Conservation (phyloP, 2,888 invertebrate genomes). For the Ormyrus rosae region DNA sequence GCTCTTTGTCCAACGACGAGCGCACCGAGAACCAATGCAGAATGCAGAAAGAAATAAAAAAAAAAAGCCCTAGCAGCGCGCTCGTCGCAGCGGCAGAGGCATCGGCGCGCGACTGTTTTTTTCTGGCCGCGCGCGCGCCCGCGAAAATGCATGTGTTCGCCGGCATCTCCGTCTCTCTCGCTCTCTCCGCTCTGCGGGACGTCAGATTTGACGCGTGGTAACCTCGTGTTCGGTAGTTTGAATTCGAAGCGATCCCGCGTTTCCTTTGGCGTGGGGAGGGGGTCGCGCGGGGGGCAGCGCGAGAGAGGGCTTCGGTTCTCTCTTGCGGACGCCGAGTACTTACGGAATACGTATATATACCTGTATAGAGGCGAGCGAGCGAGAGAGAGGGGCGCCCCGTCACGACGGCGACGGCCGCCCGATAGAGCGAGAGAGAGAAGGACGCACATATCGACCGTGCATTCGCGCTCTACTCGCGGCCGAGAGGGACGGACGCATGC, state of each 20-base stretch:
- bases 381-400: slow-evolving; percentile 7
- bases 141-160: too few species aligned
- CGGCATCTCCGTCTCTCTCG: too few species aligned
- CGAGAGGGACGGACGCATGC: background rate
- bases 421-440: slow-evolving; percentile 24
- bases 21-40: background rate
- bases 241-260: slow-evolving; percentile 76
- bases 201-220: slow-evolving; percentile 76
- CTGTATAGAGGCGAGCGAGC: background rate
- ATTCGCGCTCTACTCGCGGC: background rate
- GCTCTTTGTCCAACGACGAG: slow-evolving; percentile 1
- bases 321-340: too few species aligned
- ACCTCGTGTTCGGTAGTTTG: slow-evolving; percentile 75
- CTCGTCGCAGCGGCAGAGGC: too few species aligned
- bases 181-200: slow-evolving; percentile 51
- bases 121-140: too few species aligned
- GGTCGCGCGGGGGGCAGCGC: slow-evolving; percentile 51
- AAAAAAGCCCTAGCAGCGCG: too few species aligned
- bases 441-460: slow-evolving; percentile 32
- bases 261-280: slow-evolving; percentile 70
- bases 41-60: too few species aligned
- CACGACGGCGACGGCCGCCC: slow-evolving; percentile 22
- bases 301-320: slow-evolving; percentile 3
- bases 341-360: too few species aligned
- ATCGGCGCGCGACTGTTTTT: too few species aligned